These are phyloP conservation scores for Phyllotreta striolata DNA, from an alignment of 2,888 invertebrate genomes.

Conservation along the genomic window DNA sequence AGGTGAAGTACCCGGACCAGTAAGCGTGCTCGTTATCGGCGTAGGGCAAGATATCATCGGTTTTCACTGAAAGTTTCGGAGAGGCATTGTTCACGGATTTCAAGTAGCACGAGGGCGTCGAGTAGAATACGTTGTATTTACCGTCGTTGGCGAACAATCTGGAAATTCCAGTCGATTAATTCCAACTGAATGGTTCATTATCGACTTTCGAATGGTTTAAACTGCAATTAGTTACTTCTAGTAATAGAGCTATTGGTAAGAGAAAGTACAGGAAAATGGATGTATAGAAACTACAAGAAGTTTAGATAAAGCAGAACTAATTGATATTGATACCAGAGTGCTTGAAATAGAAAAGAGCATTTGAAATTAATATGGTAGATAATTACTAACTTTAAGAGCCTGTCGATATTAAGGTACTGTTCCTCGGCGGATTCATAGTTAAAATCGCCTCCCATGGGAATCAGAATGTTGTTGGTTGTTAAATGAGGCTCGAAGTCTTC, in stretches of 20 bases:
- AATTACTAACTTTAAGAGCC: constrained; percentile 56
- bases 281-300: too few species aligned
- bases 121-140: constrained; percentile 78
- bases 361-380: too few species aligned
- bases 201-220: too few species aligned
- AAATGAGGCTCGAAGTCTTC: constrained; percentile 54
- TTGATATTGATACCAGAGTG: too few species aligned
- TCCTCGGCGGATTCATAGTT: constrained; percentile 67
- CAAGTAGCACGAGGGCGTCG: constrained; percentile 84
- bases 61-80: constrained; percentile 73
- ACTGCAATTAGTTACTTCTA: too few species aligned
- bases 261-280: too few species aligned
- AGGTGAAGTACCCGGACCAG: constrained; percentile 93
- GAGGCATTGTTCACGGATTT: constrained; percentile 76
- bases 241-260: too few species aligned
- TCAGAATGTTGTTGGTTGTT: constrained; percentile 66
- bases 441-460: constrained; percentile 75
- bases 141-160: constrained; percentile 56
- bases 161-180: constrained; percentile 51
- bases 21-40: constrained; percentile 82
- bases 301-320: too few species aligned
- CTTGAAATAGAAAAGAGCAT: too few species aligned
- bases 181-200: too few species aligned
- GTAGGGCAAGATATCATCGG: constrained; percentile 91
- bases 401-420: constrained; percentile 70